These are phyloP conservation scores for Gibbula magus DNA, from an alignment of 2,888 invertebrate genomes.

Conservation along the genomic window DNA sequence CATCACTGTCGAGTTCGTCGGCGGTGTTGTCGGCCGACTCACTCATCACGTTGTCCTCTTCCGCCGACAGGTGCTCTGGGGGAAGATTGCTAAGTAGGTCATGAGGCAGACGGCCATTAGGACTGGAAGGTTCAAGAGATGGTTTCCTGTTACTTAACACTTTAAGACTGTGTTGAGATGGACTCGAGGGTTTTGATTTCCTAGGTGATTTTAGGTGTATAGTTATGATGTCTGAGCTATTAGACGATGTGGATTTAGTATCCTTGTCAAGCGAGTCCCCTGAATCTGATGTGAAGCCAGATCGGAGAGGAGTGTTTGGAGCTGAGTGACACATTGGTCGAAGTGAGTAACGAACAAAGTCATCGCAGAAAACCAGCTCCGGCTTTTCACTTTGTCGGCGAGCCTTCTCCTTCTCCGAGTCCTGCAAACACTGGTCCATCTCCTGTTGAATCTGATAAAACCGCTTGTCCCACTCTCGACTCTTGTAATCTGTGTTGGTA, in stretches of 20 bases:
- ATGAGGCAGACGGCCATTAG: not conserved
- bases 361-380: not conserved
- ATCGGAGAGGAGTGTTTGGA: not conserved
- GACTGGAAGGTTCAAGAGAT: not conserved
- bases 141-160: not conserved
- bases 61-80: not conserved
- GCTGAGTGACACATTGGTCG: slow-evolving; percentile 14
- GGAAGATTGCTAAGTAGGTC: not conserved
- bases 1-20: not conserved
- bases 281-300: slow-evolving; percentile 35
- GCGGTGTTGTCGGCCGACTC: slow-evolving; percentile 16
- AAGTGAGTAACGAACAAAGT: slow-evolving; percentile 6
- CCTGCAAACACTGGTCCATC: slow-evolving; percentile 62
- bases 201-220: slow-evolving; percentile 43
- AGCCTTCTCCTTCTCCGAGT: slow-evolving; percentile 22
- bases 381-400: not conserved
- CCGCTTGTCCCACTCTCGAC: slow-evolving; percentile 61
- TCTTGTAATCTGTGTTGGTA: slow-evolving; percentile 49
- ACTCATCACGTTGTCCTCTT: not conserved
- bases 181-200: not conserved
- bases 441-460: slow-evolving; percentile 66
- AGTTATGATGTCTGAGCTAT: slow-evolving; percentile 53
- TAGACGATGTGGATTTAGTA: slow-evolving; percentile 43
- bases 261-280: slow-evolving; percentile 47
- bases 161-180: not conserved